Evolutionary conservation across 2,797 vertebrate genomes (phyloP), one percentile per base, ranked within the genome.

Genomic region (Trachurus trachurus): DNA sequence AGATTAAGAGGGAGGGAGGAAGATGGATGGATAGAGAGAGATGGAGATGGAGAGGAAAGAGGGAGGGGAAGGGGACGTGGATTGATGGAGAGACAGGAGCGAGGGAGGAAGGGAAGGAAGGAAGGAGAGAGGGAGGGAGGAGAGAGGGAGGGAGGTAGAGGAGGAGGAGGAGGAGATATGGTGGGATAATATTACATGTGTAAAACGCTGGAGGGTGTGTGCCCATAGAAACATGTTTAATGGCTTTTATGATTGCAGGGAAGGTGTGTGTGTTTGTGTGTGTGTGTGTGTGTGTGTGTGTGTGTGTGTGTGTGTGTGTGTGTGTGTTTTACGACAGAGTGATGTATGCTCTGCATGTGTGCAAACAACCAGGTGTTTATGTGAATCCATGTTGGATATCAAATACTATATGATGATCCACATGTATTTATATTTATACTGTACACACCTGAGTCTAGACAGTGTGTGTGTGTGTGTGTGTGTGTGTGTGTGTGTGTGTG

Each of bases 141-240:
- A 78, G 8, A 60, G 70, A 34, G 31, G 31, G 31, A 34, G 73
- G 60, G 47, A 71, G 54, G 63, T 63, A 76, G 56, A 44, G 68
- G 75, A 74, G 67, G 78, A 74, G 84, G 77, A 59, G 71, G 82
- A 86, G 71, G 80, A 69, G 84, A 84, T 79, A 86, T 75, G 85
- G 76, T 8, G 68, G 89, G 85, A 88, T 89, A 89, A 89, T 92
- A 82, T 93, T 91, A 92, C 91, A 93, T 88, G 91, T 92, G 88
- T 89, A 83, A 81, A 80, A 84, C 45, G 90, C 90, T 52, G 76
- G 88, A 89, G 92, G 91, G 87, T 91, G 87, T 89, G 85, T 85
- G 86, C 75, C 83, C 88, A 89, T 75, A 91, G 85, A 90, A 93
- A 92, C 89, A 90, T 83, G 88, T 89, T 90, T 90, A 89, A 93